Conservation (phyloP, 2,888 invertebrate species). For the Eremobia ochroleuca region DNA sequence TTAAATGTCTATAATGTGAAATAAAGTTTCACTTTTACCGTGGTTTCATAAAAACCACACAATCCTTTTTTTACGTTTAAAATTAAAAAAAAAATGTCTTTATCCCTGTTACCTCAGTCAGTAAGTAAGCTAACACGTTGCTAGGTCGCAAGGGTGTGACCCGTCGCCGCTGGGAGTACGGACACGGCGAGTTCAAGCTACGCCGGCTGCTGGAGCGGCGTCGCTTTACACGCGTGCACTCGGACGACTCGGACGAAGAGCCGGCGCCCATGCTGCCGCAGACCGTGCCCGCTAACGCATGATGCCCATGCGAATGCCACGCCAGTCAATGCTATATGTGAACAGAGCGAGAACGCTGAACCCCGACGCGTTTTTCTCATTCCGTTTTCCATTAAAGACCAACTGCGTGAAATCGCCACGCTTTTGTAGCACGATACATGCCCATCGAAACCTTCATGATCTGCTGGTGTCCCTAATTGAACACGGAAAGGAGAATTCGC, state of each 20-base stretch:
- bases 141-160: conserved; percentile 85
- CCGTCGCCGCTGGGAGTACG: conserved; percentile 89
- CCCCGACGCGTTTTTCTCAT: neutral
- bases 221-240: conserved; percentile 92
- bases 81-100: too few relatives aligned
- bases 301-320: conserved; percentile 66
- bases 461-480: neutral
- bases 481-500: conserved; percentile 7
- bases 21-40: too few relatives aligned
- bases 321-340: conserved; percentile 51
- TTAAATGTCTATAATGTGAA: too few relatives aligned
- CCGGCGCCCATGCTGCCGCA: conserved; percentile 89
- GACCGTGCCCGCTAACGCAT: conserved; percentile 80
- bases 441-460: neutral
- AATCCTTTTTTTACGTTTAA: too few relatives aligned
- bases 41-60: too few relatives aligned
- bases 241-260: conserved; percentile 93
- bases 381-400: neutral
- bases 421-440: neutral
- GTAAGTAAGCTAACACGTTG: conserved; percentile 30
- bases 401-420: neutral
- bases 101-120: neutral
- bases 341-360: conserved; percentile 37
- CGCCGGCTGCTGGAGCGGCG: conserved; percentile 92
- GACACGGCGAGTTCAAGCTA: conserved; percentile 91